These are phyloP conservation scores for Leucoraja ocellata DNA, from an alignment of 2,797 vertebrate species.

Conservation along the genomic window DNA sequence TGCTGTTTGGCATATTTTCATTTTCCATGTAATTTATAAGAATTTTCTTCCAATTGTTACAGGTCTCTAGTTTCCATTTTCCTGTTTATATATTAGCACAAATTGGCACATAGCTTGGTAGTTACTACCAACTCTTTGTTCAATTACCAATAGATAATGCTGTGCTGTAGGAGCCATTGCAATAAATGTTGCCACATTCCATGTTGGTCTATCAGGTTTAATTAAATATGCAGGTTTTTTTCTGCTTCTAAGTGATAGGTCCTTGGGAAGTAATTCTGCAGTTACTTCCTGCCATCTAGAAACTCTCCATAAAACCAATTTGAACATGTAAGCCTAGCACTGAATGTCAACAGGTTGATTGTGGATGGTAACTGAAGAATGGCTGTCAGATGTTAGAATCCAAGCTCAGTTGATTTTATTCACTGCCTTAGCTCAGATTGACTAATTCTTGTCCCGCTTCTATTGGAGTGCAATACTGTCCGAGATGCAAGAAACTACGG, in stretches of 20 bases:
- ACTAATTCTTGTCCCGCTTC: not conserved
- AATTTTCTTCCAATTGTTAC: not conserved
- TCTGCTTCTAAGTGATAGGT: not conserved
- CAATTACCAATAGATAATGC: not conserved
- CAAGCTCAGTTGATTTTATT: not conserved
- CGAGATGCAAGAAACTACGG: too few relatives aligned
- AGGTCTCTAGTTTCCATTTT: not conserved
- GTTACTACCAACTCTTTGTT: too few relatives aligned
- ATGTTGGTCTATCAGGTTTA: not conserved
- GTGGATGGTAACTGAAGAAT: not conserved
- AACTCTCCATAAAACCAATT: not conserved
- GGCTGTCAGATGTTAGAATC: not conserved
- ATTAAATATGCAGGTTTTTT: not conserved
- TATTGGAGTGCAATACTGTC: too few relatives aligned
- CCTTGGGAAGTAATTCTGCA: not conserved
- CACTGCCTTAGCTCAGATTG: not conserved
- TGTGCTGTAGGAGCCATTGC: not conserved
- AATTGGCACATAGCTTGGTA: not conserved
- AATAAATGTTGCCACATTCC: not conserved
- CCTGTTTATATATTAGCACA: not conserved
- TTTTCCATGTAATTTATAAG: not conserved
- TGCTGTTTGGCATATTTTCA: not conserved
- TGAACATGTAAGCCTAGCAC: not conserved
- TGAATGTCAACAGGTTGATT: not conserved
- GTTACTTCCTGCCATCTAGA: not conserved